Base-by-base conservation (phyloP, 2,797 vertebrate species). In the Eremophila alpestris region DNA sequence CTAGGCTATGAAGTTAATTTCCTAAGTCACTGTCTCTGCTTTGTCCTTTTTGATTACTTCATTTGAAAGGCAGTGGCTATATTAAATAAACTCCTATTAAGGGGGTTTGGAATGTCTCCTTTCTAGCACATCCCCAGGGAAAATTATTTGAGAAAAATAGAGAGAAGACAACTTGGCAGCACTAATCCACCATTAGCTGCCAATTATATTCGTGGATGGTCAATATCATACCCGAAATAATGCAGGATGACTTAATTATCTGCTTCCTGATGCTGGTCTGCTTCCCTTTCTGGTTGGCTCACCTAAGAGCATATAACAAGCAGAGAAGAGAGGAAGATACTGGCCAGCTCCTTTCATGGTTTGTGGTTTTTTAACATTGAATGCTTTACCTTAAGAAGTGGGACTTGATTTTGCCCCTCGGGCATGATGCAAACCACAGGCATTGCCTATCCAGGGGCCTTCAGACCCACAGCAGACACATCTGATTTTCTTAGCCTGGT, bases 171-270 rank as follows among this genome's bases (percentile, higher is more conserved):
- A 67, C 51, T 64, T 94, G 82, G 52, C 71, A 83, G 54, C 54
- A 34, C 38, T 80, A 83, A 89, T 60, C 92, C 49, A 58, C 54
- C 51, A 83, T 94, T 92, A 91, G 64, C 75, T 87, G 34, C 56
- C 49, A 58, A 64, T 92, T 94, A 36, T 7, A 58, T 87, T 85
- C 80, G 52, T 87, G 43, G 51, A 51, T 78, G 65, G 52, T 93
- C 54, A 67, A 26, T 74, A 77, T 86, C 38, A 43, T 77, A 60
- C 17, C 20, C n/a, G 18, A 79, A 90, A 58, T 92, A 71, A 80
- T 81, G 75, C 60, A 78, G 43, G 75, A 55, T 83, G 51, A 85
- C 69, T 91, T 65, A 41, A 73, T 92, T 95, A 62, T 68, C 40
- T 87, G 24, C 49, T 82, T 74, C 21, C 13, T 67, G 23, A 27